Base-by-base conservation (phyloP, 1,140 invertebrate species). In the Tetragnatha versicolor region DNA sequence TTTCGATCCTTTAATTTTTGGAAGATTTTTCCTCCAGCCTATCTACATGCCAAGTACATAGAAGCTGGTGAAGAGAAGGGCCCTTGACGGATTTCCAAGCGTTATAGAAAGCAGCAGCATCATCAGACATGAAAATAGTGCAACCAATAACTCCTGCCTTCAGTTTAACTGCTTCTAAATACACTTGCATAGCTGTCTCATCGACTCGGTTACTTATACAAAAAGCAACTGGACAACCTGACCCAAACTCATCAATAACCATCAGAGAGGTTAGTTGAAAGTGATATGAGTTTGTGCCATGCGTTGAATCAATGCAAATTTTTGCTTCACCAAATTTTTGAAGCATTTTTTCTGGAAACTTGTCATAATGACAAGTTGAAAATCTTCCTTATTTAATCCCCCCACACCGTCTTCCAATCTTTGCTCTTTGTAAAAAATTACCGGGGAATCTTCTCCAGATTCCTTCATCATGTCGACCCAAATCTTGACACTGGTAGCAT, bases 21-120 rank as follows among this genome's bases (percentile, higher is more conserved):
- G n/a, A 14, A 78, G 45, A 45, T 55, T 60, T 29, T 58, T 39
- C 27, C 63, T 14, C 61, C 75, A 78, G 31, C 45, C 47, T 42
- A 61, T 78, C 75, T 31, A 78, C 51, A 29, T 68, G 49, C 61
- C 75, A 78, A 9, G 47, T 49, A 53, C 73, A 77, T 6, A 65
- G 42, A 10, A 65, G 35, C 2, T 39, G 12, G 20, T 49, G 6
- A 37, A 51, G 22, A 22, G 73, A 20, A 9, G 20, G 9, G 5
- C 39, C 63, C 61, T 55, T 68, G 14, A 39, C 63, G 14, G 20
- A 25, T 31, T 45, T 29, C 75, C 75, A 55, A 29, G 63, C 75
- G 58, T 78, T 78, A 58, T 55, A 78, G 58, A 58, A 68, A 42
- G 47, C 29, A 20, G 61, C 35, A 12, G 75, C 75, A 55, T 68